Conservation (phyloP, 2,113 vertebrate species). For the Athene noctua region DNA sequence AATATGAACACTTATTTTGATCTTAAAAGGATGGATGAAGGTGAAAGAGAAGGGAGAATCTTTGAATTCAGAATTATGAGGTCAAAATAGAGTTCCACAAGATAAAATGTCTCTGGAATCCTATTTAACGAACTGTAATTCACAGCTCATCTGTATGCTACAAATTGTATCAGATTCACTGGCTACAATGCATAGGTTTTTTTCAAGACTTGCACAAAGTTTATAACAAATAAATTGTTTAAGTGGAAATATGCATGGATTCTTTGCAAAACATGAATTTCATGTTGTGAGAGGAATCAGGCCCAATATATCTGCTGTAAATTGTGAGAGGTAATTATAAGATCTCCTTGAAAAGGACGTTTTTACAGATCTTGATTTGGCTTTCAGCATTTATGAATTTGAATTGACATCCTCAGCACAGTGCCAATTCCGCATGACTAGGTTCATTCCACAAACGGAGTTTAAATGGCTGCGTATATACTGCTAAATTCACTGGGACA, state of each 20-base stretch:
- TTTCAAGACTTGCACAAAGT: neutral
- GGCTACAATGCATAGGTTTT: neutral
- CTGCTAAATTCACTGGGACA: neutral
- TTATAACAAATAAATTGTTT: neutral
- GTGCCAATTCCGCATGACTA: conserved; percentile 50
- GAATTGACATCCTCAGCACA: conserved; percentile 55
- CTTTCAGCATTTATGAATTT: conserved; percentile 65
- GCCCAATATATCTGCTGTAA: conserved; percentile 15
- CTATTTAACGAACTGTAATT: conserved; percentile 27
- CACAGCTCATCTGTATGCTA: neutral
- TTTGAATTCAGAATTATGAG: neutral
- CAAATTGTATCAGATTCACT: neutral
- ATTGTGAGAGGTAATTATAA: conserved; percentile 47
- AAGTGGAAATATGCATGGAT: neutral
- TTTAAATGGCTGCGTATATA: neutral
- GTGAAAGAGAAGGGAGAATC: neutral
- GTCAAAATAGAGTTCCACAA: neutral
- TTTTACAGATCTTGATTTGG: conserved; percentile 54
- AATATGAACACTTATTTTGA: neutral
- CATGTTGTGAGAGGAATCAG: neutral
- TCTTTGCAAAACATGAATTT: neutral
- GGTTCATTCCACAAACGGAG: conserved; percentile 13
- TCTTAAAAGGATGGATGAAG: neutral
- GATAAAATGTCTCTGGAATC: conserved; percentile 12
- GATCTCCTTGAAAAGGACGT: conserved; percentile 57